These are phyloP conservation scores for Lasiurus borealis DNA, from an alignment of 2,113 vertebrate genomes.

Conservation along the genomic window DNA sequence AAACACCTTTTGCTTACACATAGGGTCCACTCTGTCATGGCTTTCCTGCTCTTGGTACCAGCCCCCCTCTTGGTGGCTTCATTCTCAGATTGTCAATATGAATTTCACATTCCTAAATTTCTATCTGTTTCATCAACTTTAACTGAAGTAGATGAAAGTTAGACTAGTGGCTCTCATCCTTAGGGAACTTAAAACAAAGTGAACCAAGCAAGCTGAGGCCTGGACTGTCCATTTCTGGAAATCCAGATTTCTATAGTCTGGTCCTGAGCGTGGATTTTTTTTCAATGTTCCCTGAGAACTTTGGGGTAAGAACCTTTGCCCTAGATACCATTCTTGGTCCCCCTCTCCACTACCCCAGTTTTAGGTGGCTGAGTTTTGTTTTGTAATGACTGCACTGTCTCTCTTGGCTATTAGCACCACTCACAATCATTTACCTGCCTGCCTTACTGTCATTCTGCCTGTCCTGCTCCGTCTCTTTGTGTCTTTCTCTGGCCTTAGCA, in stretches of 20 bases:
- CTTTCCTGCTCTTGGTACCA: not conserved
- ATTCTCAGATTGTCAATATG: not conserved
- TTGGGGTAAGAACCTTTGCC: not conserved
- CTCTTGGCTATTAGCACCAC: not conserved
- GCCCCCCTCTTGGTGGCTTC: not conserved
- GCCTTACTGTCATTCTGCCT: not conserved
- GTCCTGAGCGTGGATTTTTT: not conserved
- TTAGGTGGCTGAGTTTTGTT: not conserved
- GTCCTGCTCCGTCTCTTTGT: not conserved
- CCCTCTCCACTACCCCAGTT: not conserved
- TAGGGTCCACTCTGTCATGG: too few relatives aligned
- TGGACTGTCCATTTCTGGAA: not conserved
- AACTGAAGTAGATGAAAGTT: not conserved
- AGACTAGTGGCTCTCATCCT: not conserved
- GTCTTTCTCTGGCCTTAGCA: not conserved
- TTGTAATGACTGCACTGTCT: not conserved
- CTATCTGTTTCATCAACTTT: not conserved
- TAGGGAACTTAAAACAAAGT: not conserved
- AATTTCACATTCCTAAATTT: not conserved
- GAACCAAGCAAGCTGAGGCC: not conserved
- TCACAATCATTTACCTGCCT: not conserved
- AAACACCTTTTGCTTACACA: not conserved
- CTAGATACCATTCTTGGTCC: not conserved
- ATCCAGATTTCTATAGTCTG: not conserved
- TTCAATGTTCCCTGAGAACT: not conserved